Conservation (phyloP, 2,113 vertebrate genomes). For the Lasiurus cinereus region DNA sequence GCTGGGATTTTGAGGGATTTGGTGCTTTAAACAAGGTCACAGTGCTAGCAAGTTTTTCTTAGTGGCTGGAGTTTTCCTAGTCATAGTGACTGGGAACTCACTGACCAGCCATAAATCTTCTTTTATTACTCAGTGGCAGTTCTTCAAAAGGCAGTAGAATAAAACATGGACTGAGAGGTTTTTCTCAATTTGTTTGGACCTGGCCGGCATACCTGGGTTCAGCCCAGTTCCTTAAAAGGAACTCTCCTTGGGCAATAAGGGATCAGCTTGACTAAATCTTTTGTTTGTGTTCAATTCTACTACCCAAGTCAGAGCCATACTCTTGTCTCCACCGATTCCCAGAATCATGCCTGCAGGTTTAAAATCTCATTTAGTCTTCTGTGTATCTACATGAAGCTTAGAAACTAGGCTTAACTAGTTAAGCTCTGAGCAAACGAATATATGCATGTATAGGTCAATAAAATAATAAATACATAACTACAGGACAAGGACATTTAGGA, state of each 20-base stretch:
- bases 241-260: background rate
- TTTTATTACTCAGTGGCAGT: slow-evolving; percentile 19
- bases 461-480: background rate
- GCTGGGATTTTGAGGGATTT: background rate
- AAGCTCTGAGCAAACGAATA: background rate
- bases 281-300: background rate
- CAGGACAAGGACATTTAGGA: background rate
- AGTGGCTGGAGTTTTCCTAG: slow-evolving; percentile 20
- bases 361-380: background rate
- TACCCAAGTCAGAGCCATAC: background rate
- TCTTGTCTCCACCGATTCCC: background rate
- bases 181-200: background rate
- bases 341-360: background rate
- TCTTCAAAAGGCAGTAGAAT: slow-evolving; percentile 9
- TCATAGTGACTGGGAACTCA: slow-evolving; percentile 36
- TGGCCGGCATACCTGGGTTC: background rate
- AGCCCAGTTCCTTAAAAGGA: background rate
- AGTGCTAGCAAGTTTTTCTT: background rate
- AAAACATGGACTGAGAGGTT: background rate
- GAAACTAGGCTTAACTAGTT: background rate
- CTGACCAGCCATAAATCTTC: slow-evolving; percentile 9
- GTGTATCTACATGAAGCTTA: background rate
- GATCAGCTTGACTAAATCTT: background rate
- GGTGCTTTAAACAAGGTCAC: background rate
- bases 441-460: background rate